Evolutionary conservation across 30 jellyfish, hydroid and myxozoan genomes (phyloP).

Genomic region (Phacellophora camtschatica): DNA sequence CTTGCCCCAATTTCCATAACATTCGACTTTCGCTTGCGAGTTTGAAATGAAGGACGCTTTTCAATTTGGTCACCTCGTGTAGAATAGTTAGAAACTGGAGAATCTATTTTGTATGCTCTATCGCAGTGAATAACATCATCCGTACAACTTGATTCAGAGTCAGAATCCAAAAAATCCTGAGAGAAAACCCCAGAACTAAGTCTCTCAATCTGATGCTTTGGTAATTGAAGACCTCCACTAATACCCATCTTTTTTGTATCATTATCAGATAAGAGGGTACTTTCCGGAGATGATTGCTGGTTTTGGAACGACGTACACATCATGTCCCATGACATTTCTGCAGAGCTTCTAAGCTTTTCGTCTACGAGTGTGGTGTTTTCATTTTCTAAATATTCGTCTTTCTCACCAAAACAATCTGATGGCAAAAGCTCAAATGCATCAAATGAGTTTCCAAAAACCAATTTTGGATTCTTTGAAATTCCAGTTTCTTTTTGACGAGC

Average conservation of each 20-base stretch:
- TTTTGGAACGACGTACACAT: neutral
- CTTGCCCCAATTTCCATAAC: neutral
- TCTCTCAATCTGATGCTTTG: constrained; percentile 17
- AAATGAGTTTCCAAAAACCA: neutral
- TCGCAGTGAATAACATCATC: neutral
- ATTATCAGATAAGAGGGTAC: neutral
- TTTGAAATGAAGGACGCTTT: neutral
- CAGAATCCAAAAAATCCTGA: neutral
- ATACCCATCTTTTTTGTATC: neutral
- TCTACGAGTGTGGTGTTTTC: neutral
- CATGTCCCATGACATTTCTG: constrained; percentile 52
- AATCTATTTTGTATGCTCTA: neutral
- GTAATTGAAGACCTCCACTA: neutral
- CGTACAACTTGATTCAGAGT: neutral
- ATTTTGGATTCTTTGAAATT: neutral
- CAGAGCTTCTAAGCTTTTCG: neutral
- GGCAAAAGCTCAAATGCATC: constrained; percentile 9
- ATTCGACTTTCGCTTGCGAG: neutral
- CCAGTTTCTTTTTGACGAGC: neutral
- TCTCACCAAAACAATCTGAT: neutral
- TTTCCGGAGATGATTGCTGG: neutral
- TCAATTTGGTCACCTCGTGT: neutral
- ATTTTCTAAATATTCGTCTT: neutral
- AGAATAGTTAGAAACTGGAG: neutral
- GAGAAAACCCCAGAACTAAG: constrained; percentile 55